These are phyloP conservation scores for Bubo scandiacus DNA, from an alignment of 2,113 vertebrate species.

Conservation along the genomic window DNA sequence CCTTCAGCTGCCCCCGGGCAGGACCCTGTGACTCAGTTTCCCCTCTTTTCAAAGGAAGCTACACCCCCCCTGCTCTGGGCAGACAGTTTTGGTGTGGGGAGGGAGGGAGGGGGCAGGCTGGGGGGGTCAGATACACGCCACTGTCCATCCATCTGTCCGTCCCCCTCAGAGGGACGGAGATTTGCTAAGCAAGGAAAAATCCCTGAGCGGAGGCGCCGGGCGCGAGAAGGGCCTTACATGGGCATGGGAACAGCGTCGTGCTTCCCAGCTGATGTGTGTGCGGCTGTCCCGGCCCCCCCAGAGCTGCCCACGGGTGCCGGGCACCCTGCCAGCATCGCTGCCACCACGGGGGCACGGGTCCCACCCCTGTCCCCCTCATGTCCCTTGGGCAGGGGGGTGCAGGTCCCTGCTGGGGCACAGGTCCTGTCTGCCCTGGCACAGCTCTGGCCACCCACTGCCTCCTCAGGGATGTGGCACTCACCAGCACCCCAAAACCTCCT, in stretches of 20 bases:
- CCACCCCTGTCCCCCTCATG: not conserved
- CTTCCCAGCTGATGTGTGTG: constrained; percentile 6
- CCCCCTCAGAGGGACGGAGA: not conserved
- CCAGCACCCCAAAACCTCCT: not conserved
- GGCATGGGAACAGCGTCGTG: constrained; percentile 9
- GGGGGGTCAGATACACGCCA: not conserved
- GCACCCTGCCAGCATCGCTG: not conserved
- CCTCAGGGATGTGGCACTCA: not conserved
- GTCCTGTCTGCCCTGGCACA: not conserved
- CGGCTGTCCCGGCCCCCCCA: not conserved
- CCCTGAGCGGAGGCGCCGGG: not conserved
- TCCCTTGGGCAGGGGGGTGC: not conserved
- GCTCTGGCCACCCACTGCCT: not conserved
- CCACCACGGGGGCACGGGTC: not conserved
- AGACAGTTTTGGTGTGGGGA: not conserved
- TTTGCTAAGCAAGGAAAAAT: constrained; percentile 60
- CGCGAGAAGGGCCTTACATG: constrained; percentile 51
- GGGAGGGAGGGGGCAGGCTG: not conserved
- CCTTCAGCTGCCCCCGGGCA: not conserved
- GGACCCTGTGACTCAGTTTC: not conserved
- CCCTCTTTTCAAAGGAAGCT: not conserved
- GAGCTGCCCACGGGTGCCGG: not conserved
- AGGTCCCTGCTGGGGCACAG: not conserved
- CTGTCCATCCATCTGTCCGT: not conserved
- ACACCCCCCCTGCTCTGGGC: not conserved